Percentiles rank a stretch among this genome's conserved stretches.
Conservation (phyloP, 2,888 invertebrate species). For the Linnaemya vulpina region DNA sequence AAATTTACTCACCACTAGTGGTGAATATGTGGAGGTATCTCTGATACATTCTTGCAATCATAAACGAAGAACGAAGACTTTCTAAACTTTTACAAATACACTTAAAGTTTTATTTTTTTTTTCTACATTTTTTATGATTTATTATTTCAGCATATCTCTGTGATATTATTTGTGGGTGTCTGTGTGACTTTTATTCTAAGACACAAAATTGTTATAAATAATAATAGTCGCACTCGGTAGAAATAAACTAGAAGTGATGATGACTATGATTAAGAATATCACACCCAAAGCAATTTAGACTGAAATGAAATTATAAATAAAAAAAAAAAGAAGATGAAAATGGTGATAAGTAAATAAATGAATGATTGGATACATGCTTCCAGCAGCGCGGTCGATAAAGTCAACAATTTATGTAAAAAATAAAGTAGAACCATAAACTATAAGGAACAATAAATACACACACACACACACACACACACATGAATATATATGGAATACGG, state of each 20-base stretch:
- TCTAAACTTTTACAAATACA: slow-evolving; percentile 3
- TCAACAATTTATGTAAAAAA: slow-evolving; percentile 1
- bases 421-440: neutral
- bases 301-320: slow-evolving; percentile 40
- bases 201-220: slow-evolving; percentile 27
- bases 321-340: slow-evolving; percentile 30
- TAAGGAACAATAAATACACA: neutral
- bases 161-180: neutral
- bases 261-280: slow-evolving; percentile 62
- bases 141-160: neutral
- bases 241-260: slow-evolving; percentile 34
- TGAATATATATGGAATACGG: neutral
- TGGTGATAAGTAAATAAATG: slow-evolving; percentile 36
- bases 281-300: slow-evolving; percentile 69
- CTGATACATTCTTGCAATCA: neutral
- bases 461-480: neutral
- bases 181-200: slow-evolving; percentile 23
- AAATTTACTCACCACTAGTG: slow-evolving; percentile 50
- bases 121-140: neutral
- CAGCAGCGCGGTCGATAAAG: neutral
- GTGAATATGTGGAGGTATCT: neutral
- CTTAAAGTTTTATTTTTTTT: neutral
- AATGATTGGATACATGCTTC: neutral
- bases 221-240: slow-evolving; percentile 15
- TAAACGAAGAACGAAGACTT: slow-evolving; percentile 8